Base-by-base conservation (phyloP, 2,797 vertebrate species). In the Enteromius argenteus region DNA sequence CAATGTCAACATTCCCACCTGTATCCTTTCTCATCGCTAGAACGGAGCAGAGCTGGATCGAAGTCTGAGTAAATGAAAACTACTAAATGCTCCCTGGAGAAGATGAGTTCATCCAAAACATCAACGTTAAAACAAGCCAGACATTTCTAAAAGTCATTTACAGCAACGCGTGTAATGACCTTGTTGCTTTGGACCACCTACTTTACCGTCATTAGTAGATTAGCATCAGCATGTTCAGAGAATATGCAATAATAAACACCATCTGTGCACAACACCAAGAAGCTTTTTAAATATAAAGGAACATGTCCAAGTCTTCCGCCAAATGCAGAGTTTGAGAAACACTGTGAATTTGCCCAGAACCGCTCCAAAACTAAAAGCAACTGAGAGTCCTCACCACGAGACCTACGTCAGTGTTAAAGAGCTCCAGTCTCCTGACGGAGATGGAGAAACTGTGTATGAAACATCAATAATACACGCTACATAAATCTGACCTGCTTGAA, bases 21-120 rank as follows among this genome's bases (percentile, higher is more conserved):
- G 58, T 27, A 30, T 62, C 13, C 58, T 67, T 46, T 4, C 39
- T 39, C 19, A 49, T 27, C 49, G 19, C 14, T 39, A n/a, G 32
- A 46, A n/a, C 62, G 44, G 81, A 85, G 35, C 58, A 74, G 58
- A 51, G 81, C 56, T 79, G 62, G 62, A 30, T 13, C 23, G 3
- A 53, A 27, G 49, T 23, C 15, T 42, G 11, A 69, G 71, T 32
- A 11, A 73, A 49, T 11, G 44, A 30, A 10, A 49, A 21, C 23
- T 49, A 30, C 6, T 1, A 56, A 53, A 32, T 42, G 46, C 64
- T 23, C 64, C 8, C 78, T 39, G 21, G 49, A 42, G 32, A 21
- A 56, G 23, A 0, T 1, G 5, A 21, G 23, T 1, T 17, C n/a
- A 69, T 80, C 49, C 4, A 53, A 23, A 51, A 37, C 1, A 30